These are phyloP conservation scores for Drosophila carrolli DNA, from an alignment of 1,140 invertebrate genomes.

Conservation along the genomic window DNA sequence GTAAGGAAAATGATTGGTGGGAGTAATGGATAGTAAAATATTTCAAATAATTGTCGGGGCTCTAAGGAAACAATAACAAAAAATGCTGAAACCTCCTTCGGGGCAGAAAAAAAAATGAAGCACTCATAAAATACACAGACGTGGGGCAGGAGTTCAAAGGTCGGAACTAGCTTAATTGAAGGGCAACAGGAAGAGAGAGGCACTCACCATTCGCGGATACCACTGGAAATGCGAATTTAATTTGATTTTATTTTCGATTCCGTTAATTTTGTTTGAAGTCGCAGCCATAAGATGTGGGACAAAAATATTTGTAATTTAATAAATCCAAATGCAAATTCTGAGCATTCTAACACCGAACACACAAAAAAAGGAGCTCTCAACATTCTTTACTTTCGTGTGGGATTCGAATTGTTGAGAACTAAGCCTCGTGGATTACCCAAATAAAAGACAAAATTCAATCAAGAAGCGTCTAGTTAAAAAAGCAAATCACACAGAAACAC, in stretches of 20 bases:
- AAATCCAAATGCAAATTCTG: conserved; percentile 38
- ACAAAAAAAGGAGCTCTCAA: conserved; percentile 34
- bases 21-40: conserved; percentile 55
- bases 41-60: conserved; percentile 44
- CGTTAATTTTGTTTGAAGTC: conserved; percentile 46
- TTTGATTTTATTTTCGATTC: conserved; percentile 42
- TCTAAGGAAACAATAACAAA: conserved; percentile 31
- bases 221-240: conserved; percentile 62
- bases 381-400: conserved; percentile 36
- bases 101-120: conserved; percentile 5
- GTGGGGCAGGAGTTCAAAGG: conserved; percentile 21
- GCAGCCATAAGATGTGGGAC: conserved; percentile 30
- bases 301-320: conserved; percentile 45
- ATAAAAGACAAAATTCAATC: conserved; percentile 46
- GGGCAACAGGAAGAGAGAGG: neutral
- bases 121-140: conserved; percentile 1
- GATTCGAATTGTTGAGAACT: conserved; percentile 37
- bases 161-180: conserved; percentile 15
- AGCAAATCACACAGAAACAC: conserved; percentile 36
- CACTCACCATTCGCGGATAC: conserved; percentile 84
- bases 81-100: conserved; percentile 14
- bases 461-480: conserved; percentile 50
- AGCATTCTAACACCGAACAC: conserved; percentile 32
- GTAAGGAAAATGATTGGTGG: conserved; percentile 34
- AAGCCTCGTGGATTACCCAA: conserved; percentile 43